Percentiles rank a stretch among this genome's conserved stretches.
These are phyloP conservation scores for Alitta virens DNA, from an alignment of 2,888 invertebrate species.

Conservation along the genomic window DNA sequence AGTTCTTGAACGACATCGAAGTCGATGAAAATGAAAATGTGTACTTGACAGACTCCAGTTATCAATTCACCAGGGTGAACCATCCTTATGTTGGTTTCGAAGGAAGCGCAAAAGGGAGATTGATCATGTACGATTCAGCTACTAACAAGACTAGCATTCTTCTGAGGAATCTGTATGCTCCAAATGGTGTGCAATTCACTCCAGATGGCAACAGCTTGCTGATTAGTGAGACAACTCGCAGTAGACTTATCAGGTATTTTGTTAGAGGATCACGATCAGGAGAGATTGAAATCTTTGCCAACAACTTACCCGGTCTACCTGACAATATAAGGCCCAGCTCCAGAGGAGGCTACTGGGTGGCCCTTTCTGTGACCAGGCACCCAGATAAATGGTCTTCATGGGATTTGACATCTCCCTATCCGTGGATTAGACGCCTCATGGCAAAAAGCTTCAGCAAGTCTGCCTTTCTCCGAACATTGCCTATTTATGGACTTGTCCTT, in stretches of 20 bases:
- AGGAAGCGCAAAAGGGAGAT: slow-evolving; percentile 25
- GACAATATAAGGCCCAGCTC: slow-evolving; percentile 65
- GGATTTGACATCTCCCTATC: slow-evolving; percentile 17
- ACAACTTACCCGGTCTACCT: slow-evolving; percentile 67
- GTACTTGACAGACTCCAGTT: slow-evolving; percentile 84
- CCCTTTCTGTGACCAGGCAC: slow-evolving; percentile 34
- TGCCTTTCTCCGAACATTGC: neutral
- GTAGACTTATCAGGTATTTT: slow-evolving; percentile 63
- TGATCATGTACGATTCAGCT: slow-evolving; percentile 76
- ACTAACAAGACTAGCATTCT: slow-evolving; percentile 75
- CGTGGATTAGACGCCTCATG: slow-evolving; percentile 22
- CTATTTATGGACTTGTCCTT: slow-evolving; percentile 1
- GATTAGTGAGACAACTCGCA: slow-evolving; percentile 6
- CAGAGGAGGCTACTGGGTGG: slow-evolving; percentile 57
- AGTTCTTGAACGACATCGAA: slow-evolving; percentile 72
- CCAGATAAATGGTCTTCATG: slow-evolving; percentile 9
- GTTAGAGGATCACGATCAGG: slow-evolving; percentile 80
- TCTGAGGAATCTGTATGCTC: slow-evolving; percentile 74
- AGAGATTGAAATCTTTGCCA: slow-evolving; percentile 73
- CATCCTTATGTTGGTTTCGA: slow-evolving; percentile 60
- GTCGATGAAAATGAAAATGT: slow-evolving; percentile 78
- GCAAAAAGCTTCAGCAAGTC: slow-evolving; percentile 3
- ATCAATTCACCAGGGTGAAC: slow-evolving; percentile 72
- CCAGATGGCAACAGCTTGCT: slow-evolving; percentile 67
- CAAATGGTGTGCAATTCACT: slow-evolving; percentile 84